Evolutionary conservation across 1,140 invertebrate genomes (phyloP).

Genomic region (Drosophila quadrilineata): DNA sequence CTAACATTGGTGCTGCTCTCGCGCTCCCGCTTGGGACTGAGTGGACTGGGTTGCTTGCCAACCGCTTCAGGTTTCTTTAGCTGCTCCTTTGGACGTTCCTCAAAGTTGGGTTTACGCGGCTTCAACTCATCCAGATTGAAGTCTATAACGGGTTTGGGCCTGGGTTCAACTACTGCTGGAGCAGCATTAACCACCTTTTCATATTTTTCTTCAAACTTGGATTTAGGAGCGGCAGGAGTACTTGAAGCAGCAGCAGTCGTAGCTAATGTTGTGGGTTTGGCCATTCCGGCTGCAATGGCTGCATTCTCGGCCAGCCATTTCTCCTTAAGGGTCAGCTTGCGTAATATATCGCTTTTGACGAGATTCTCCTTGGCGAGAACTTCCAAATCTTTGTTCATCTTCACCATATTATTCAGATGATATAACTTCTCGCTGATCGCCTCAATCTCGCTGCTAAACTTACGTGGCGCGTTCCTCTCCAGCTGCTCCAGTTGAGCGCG

Average conservation of each 20-base stretch:
- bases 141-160: conserved; percentile 60
- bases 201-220: conserved; percentile 67
- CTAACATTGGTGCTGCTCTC: conserved; percentile 53
- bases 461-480: conserved; percentile 62
- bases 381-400: conserved; percentile 79
- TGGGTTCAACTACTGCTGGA: conserved; percentile 11
- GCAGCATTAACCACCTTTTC: conserved; percentile 46
- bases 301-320: conserved; percentile 78
- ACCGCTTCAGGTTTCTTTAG: conserved; percentile 30
- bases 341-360: conserved; percentile 79
- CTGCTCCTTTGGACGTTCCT: conserved; percentile 58
- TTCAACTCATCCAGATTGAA: conserved; percentile 61
- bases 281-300: conserved; percentile 52
- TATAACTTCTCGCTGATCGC: conserved; percentile 79
- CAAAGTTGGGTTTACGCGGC: conserved; percentile 65
- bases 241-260: not conserved
- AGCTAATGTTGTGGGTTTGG: conserved; percentile 7
- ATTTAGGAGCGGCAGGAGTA: conserved; percentile 42
- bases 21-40: conserved; percentile 42
- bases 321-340: conserved; percentile 76
- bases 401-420: conserved; percentile 74
- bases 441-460: conserved; percentile 75
- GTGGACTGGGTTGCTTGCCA: conserved; percentile 25
- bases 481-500: conserved; percentile 73
- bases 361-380: conserved; percentile 77